Percentiles rank a stretch among this genome's conserved stretches.
Evolutionary conservation across 92 coral and sea anemone species (phyloP).

Genomic region (Paramuricea clavata): DNA sequence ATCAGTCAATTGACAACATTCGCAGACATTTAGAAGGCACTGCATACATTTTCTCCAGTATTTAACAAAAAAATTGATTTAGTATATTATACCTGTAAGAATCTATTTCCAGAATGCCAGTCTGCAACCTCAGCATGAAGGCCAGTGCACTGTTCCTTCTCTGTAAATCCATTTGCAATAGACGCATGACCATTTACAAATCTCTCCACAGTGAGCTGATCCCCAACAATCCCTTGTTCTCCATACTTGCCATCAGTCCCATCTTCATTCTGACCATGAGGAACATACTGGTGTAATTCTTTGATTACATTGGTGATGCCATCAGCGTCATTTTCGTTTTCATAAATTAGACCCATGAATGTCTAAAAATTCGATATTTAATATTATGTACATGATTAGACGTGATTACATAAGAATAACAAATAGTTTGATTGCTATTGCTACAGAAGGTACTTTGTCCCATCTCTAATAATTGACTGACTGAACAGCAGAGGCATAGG

Average conservation of each 20-base stretch:
- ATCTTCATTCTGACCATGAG: slow-evolving; percentile 73
- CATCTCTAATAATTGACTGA: slow-evolving; percentile 36
- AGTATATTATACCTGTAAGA: slow-evolving; percentile 56
- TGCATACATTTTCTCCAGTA: too few relatives aligned
- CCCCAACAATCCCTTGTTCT: slow-evolving; percentile 74
- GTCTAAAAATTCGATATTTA: slow-evolving; percentile 46
- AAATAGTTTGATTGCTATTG: neutral
- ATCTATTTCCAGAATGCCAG: slow-evolving; percentile 75
- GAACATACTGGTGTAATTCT: slow-evolving; percentile 66
- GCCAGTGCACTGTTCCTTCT: slow-evolving; percentile 54
- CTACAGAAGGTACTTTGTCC: too few relatives aligned
- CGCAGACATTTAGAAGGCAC: too few relatives aligned
- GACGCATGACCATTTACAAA: slow-evolving; percentile 69
- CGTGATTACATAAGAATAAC: too few relatives aligned
- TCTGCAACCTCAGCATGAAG: slow-evolving; percentile 71
- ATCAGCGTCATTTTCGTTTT: slow-evolving; percentile 79
- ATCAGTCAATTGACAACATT: too few relatives aligned
- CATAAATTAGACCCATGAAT: slow-evolving; percentile 75
- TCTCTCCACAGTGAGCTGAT: slow-evolving; percentile 73
- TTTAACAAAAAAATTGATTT: neutral
- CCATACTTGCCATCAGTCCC: slow-evolving; percentile 36
- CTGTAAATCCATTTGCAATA: slow-evolving; percentile 75
- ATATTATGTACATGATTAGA: neutral
- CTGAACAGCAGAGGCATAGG: too few relatives aligned
- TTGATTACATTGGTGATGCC: slow-evolving; percentile 66